Evolutionary conservation across 2,113 vertebrate genomes (phyloP).

Genomic region (Bagarius yarrelli): DNA sequence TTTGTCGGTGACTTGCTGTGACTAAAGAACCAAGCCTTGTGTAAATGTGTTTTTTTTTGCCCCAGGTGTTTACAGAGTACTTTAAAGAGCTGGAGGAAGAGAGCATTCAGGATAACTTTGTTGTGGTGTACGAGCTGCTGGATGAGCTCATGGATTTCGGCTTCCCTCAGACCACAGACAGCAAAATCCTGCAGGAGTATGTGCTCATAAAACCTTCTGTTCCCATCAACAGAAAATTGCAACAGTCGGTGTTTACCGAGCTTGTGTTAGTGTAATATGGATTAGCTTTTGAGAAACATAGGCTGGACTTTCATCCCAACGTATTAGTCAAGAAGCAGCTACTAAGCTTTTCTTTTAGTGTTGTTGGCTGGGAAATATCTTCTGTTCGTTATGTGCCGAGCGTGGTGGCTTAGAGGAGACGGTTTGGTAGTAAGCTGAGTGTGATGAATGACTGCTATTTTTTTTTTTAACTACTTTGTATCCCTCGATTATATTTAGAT

Average conservation of each 20-base stretch:
- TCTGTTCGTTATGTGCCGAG: background rate
- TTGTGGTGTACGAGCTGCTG: slow-evolving; percentile 89
- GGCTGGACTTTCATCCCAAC: background rate
- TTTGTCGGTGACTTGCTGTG: background rate
- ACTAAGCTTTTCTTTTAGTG: background rate
- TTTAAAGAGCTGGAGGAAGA: slow-evolving; percentile 97
- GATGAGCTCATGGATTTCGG: slow-evolving; percentile 97
- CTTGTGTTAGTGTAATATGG: background rate
- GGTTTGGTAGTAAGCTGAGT: background rate
- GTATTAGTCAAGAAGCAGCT: background rate
- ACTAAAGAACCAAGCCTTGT: background rate
- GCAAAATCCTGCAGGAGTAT: slow-evolving; percentile 95
- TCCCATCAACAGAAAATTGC: background rate
- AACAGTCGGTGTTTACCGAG: background rate
- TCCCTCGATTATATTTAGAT: slow-evolving; percentile 65
- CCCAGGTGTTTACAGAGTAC: slow-evolving; percentile 89
- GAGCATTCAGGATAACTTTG: slow-evolving; percentile 93
- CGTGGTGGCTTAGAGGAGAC: background rate
- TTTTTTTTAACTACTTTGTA: background rate
- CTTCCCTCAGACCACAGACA: slow-evolving; percentile 92
- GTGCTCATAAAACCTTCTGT: slow-evolving; percentile 44
- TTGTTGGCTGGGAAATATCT: background rate
- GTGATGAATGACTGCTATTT: background rate
- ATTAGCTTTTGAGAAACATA: background rate
- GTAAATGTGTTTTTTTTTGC: background rate